A percentile compares a stretch with the other conserved stretches of the same genome.
Conservation (phyloP, 2,113 vertebrate genomes). For the Sula dactylatra region DNA sequence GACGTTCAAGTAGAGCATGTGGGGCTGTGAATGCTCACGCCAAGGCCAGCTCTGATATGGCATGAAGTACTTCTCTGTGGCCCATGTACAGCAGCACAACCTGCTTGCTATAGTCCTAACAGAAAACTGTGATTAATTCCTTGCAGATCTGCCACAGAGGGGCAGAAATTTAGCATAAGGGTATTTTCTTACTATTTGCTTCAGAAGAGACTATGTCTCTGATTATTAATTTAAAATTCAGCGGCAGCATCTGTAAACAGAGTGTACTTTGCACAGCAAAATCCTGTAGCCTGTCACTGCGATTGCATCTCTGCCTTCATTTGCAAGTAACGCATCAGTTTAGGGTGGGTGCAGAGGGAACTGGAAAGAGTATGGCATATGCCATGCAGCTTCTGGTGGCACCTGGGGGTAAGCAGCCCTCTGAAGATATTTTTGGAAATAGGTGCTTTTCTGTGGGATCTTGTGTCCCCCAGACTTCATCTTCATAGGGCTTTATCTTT, state of each 20-base stretch:
- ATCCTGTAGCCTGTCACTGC: background rate
- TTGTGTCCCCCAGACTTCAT: background rate
- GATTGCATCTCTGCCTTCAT: background rate
- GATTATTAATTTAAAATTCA: background rate
- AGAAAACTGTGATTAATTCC: background rate
- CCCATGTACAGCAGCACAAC: background rate
- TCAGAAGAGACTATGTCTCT: background rate
- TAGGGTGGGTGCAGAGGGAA: rapidly evolving
- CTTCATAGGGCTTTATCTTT: background rate
- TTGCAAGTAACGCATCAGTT: background rate
- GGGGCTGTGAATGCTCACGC: background rate
- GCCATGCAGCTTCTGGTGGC: background rate
- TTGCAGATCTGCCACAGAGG: background rate
- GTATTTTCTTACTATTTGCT: background rate
- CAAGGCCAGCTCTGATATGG: background rate
- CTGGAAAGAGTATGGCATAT: background rate
- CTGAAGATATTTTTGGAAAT: background rate
- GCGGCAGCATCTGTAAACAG: background rate
- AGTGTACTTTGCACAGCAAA: background rate
- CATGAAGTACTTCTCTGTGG: background rate
- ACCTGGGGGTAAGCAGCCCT: background rate
- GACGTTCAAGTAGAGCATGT: rapidly evolving
- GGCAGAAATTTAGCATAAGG: background rate
- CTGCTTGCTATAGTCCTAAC: background rate
- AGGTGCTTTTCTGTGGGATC: background rate